A percentile compares a stretch with the other conserved stretches of the same genome.
phyloP scores from a whole-genome alignment of 2,113 vertebrate species.

The Rhinolophus sinicus region DNA sequence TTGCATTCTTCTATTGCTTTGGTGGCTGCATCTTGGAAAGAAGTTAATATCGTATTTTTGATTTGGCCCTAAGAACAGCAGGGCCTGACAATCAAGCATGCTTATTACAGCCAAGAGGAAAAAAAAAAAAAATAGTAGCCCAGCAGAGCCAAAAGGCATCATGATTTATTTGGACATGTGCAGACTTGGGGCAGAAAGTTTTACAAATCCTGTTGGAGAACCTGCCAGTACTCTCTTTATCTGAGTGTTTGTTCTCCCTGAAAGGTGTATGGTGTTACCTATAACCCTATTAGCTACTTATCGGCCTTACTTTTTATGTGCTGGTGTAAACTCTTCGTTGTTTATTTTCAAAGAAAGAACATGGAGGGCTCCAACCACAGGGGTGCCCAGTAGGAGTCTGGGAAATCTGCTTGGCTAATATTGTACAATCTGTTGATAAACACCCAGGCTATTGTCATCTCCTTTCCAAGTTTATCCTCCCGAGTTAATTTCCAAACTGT shows the following conservation, averaged over 20 bases:
- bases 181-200: slow-evolving; percentile 70
- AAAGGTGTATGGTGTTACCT: slow-evolving; percentile 14
- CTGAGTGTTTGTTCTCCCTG: slow-evolving; percentile 38
- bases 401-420: slow-evolving; percentile 68
- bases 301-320: slow-evolving; percentile 17
- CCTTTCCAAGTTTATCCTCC: slow-evolving; percentile 67
- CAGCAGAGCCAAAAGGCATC: slow-evolving; percentile 53
- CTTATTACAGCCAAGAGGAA: slow-evolving; percentile 74
- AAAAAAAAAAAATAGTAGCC: slow-evolving; percentile 58
- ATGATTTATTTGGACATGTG: slow-evolving; percentile 84
- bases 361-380: neutral
- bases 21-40: slow-evolving; percentile 79
- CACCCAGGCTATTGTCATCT: slow-evolving; percentile 68
- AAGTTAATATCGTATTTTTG: slow-evolving; percentile 82
- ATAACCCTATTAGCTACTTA: neutral
- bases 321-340: neutral
- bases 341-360: slow-evolving; percentile 65
- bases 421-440: slow-evolving; percentile 75
- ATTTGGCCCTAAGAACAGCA: slow-evolving; percentile 82
- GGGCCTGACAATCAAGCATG: slow-evolving; percentile 81
- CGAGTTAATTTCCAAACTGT: slow-evolving; percentile 65
- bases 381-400: slow-evolving; percentile 47
- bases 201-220: slow-evolving; percentile 69
- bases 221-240: slow-evolving; percentile 22
- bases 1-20: slow-evolving; percentile 84